Evolutionary conservation across 92 coral and sea anemone genomes (phyloP).

Genomic region (Actinostola sp.): DNA sequence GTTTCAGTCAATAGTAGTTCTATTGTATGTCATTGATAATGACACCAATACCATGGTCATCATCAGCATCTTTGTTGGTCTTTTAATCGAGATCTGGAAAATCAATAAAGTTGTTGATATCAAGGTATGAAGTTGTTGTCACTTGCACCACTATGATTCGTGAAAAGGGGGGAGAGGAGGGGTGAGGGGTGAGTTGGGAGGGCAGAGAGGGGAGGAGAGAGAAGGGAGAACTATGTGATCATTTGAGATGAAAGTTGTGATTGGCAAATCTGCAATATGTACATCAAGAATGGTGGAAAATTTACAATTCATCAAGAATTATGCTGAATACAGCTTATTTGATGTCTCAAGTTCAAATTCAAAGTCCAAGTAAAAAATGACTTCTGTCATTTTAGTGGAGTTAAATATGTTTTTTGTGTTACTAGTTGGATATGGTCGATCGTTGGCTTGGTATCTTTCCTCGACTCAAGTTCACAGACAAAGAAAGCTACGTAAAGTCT

Average conservation of each 20-base stretch:
- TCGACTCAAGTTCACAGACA: constrained; percentile 70
- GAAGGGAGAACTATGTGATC: no score
- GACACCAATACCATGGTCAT: constrained; percentile 92
- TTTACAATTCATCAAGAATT: no score
- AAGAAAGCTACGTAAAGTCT: constrained; percentile 85
- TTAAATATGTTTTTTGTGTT: constrained; percentile 45
- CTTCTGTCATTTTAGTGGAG: no score
- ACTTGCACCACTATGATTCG: neutral
- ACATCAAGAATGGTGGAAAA: no score
- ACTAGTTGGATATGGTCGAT: constrained; percentile 81
- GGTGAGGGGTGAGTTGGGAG: no score
- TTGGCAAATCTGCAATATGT: neutral
- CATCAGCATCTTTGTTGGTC: constrained; percentile 91
- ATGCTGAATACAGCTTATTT: no score
- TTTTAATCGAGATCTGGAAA: constrained; percentile 95
- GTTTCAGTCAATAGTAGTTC: constrained; percentile 89
- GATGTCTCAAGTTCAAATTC: no score
- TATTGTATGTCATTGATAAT: constrained; percentile 90
- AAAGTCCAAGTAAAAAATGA: no score
- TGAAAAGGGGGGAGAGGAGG: no score
- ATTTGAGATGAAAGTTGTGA: neutral
- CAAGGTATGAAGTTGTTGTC: constrained; percentile 48
- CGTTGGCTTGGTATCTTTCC: constrained; percentile 86
- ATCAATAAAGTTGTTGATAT: constrained; percentile 92
- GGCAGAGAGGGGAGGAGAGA: no score